Base-by-base conservation (phyloP, 2,888 invertebrate species). In the Plusia festucae region DNA sequence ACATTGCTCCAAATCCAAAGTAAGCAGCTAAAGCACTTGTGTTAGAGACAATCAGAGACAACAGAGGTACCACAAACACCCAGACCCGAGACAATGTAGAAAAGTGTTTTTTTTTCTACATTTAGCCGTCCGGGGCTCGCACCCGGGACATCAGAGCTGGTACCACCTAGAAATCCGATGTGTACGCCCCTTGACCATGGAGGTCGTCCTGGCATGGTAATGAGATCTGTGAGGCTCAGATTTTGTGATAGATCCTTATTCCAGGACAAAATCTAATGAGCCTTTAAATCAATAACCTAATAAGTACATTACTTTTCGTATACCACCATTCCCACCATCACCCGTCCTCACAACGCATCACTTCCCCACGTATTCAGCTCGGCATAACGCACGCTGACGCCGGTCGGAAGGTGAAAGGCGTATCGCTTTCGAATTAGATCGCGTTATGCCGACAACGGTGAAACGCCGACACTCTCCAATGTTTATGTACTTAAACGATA, bases 341-440 rank as follows among this genome's bases (percentile, higher is more conserved):
- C 53, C 60, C 59, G 27, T 62, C 67, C 54, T 53, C 64, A 53
- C 24, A 57, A 59, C 65, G 64, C 57, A 68, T 75, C 62, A 62
- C 65, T 65, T 63, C 63, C 68, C 71, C 70, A 73, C 62, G 76
- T 77, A 73, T 79, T 77, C 81, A 73, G 72, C 65, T 71, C 74
- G 77, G 79, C 65, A 85, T 86, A 86, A 81, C 81, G 86, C 85
- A 87, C 87, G 80, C 74, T 85, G 81, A 69, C 73, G 62, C 76
- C 84, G 88, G 89, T 91, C 89, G 88, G 89, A 89, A 93, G 93
- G 94, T 93, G 94, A 94, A 94, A 94, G 94, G 94, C 92, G 88
- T 90, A 93, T 93, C 91, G 90, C 94, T 94, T 94, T 94, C 94
- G 92, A 94, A 92, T 92, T 93, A 91, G 93, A 93, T 91, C 93